phyloP scores from a whole-genome alignment of 37 sponge, comb jelly and placozoan genomes.

The Agelas oroides region DNA sequence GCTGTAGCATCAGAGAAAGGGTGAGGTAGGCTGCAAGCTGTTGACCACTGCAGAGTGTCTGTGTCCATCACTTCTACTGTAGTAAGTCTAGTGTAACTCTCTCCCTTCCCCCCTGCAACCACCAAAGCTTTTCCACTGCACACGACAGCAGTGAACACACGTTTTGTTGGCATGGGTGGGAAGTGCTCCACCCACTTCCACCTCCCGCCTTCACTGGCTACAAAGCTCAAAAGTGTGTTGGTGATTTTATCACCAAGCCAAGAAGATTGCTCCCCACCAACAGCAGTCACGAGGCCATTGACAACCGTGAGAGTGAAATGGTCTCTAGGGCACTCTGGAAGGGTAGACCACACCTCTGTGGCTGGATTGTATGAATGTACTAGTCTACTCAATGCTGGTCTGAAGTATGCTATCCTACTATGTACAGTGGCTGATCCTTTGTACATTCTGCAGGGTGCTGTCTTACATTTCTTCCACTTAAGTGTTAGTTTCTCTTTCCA shows the following conservation, averaged over 20 bases:
- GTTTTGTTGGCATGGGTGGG: constrained; percentile 29
- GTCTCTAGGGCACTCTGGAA: neutral
- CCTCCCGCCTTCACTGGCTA: neutral
- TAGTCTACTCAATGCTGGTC: neutral
- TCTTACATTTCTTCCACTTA: neutral
- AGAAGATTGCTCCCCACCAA: constrained; percentile 6
- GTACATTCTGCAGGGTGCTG: constrained; percentile 3
- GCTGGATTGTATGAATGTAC: neutral
- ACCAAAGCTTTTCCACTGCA: neutral
- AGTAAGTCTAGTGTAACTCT: neutral
- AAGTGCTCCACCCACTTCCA: constrained; percentile 18
- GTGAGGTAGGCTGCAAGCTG: constrained; percentile 13
- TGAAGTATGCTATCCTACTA: neutral
- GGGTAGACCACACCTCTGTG: constrained; percentile 5
- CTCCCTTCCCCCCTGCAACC: constrained; percentile 18
- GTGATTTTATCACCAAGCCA: too few relatives aligned
- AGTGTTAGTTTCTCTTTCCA: neutral
- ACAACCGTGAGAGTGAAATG: neutral
- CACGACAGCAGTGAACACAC: neutral
- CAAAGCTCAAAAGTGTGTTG: constrained; percentile 2
- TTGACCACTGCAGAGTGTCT: constrained; percentile 7
- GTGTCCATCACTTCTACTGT: constrained; percentile 16
- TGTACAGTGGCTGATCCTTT: neutral
- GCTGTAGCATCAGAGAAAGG: constrained; percentile 15
- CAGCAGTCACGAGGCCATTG: neutral